Conservation (phyloP, 2,797 vertebrate species). For the Columba guinea region DNA sequence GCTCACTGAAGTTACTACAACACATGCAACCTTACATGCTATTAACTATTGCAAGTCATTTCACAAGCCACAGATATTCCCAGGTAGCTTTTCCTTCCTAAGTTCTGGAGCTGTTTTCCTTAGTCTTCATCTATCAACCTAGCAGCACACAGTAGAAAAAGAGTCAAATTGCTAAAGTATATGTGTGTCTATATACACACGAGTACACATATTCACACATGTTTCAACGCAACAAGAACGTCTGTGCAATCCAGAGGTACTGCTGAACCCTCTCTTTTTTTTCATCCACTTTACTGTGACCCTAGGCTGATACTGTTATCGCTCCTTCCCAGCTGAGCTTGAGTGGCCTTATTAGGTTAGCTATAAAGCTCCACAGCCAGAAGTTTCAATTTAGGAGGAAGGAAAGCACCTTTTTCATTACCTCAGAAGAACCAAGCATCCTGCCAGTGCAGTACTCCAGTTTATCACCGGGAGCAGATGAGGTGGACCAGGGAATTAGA, state of each 20-base stretch:
- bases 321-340: not conserved
- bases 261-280: not conserved
- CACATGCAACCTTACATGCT: not conserved
- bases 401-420: conserved; percentile 8
- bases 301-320: not conserved
- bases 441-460: not conserved
- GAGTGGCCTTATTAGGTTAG: conserved; percentile 10
- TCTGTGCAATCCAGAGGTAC: not conserved
- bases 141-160: not conserved
- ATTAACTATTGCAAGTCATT: not conserved
- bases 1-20: not conserved
- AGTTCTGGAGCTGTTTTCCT: not conserved
- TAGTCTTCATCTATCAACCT: not conserved
- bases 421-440: not conserved
- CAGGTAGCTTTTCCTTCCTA: not conserved
- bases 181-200: not conserved
- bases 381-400: conserved; percentile 7
- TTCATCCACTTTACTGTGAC: not conserved
- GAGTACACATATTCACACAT: rapidly evolving
- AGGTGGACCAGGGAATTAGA: conserved; percentile 19
- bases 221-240: not conserved
- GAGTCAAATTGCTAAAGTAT: not conserved
- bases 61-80: not conserved
- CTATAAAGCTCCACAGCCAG: not conserved
- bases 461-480: conserved; percentile 3